phyloP scores from a whole-genome alignment of 2,888 invertebrate genomes.

The Lapara coniferarum region DNA sequence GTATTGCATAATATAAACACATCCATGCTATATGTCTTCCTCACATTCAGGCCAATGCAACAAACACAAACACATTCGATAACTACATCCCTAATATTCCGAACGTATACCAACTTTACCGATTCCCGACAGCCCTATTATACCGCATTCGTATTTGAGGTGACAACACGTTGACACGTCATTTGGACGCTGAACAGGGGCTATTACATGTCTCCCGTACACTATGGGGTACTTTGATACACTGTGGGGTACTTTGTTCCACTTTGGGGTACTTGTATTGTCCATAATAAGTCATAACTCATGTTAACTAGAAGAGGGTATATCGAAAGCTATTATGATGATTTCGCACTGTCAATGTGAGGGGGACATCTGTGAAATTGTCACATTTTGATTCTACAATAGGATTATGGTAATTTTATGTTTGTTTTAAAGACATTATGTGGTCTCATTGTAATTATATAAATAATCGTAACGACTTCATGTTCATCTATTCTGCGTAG shows the following conservation, averaged over 20 bases:
- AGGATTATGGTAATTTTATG: conserved; percentile 1
- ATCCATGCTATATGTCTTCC: too few species aligned
- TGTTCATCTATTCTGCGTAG: not conserved
- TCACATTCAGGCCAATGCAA: not conserved
- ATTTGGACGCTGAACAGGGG: conserved; percentile 71
- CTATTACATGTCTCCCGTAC: conserved; percentile 61
- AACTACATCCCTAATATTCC: too few species aligned
- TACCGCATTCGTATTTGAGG: conserved; percentile 72
- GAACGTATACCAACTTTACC: too few species aligned
- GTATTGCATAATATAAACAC: too few species aligned
- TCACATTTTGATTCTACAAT: conserved; percentile 42
- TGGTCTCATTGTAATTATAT: not conserved
- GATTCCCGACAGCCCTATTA: conserved; percentile 38
- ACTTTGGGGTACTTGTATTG: conserved; percentile 42
- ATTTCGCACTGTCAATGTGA: conserved; percentile 49
- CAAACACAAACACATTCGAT: not conserved
- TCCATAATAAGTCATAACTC: conserved; percentile 77
- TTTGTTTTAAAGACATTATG: not conserved
- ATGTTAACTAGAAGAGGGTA: conserved; percentile 69
- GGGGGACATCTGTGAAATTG: conserved; percentile 69
- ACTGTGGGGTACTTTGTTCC: conserved; percentile 28
- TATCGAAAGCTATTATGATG: conserved; percentile 69
- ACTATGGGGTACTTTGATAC: conserved; percentile 25
- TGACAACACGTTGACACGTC: conserved; percentile 78
- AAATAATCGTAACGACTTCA: not conserved